Evolutionary conservation across 2,113 vertebrate genomes (phyloP), one percentile per base, ranked within the genome.

Genomic region (Bolborhynchus lineola): DNA sequence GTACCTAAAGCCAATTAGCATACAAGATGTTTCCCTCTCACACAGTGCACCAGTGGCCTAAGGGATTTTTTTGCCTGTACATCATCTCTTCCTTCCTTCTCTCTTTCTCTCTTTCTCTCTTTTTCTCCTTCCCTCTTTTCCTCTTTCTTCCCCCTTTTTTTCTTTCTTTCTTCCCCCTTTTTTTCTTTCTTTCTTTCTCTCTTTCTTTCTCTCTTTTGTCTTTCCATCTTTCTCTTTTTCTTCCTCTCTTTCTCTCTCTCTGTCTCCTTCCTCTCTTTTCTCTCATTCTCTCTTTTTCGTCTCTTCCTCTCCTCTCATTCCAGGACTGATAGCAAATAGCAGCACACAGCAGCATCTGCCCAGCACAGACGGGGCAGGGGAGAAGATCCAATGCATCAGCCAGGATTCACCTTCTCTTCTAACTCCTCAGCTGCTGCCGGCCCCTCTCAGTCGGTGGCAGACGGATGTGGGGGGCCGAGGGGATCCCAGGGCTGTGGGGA

Each of bases 1-100:
- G 95, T 87, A 92, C 94, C 91, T 72, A 67, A 86, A 88, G 90
- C 93, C 95, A 96, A 97, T 97, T 97, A 97, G 95, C 94, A 95
- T 91, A 92, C 92, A 95, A 44, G 53, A 94, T 88, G 88, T 91
- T 95, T 85, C 90, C 86, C 77, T 70, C 92, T 92, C 95, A 87
- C 88, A 74, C n/a, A n/a, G 29, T 37, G 88, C 81, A 71, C 89
- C 42, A 28, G 21, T 69, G 94, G 86, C 95, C 94, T 74, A n/a
- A 88, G 88, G 83, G 67, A 14, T 64, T 37, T 60, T 52, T 46
- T 21, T 21, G 33, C 10, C n/a, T 42, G 3, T 50, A 60, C 42
- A 59, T 59, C 2, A 2, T 37, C 6, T 7, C 18, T n/a, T 13
- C 13, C 31, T 37, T 23, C 7, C 17, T 29, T 42, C 8, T 6